phyloP scores from a whole-genome alignment of 1,140 invertebrate species.

The Macrotrachela quadricornifera region DNA sequence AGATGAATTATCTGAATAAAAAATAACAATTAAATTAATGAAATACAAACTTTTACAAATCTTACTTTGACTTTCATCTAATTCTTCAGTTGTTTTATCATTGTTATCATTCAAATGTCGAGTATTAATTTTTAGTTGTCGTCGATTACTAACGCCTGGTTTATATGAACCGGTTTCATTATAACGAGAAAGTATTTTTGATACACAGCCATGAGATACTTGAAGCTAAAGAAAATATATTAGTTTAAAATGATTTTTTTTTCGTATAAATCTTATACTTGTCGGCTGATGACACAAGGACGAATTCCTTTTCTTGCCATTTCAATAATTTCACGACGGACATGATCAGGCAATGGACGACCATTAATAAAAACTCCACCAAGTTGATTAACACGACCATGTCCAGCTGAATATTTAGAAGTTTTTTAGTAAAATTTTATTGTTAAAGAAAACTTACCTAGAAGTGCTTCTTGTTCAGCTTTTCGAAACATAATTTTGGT shows the following conservation, averaged over 20 bases:
- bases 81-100: too few species aligned
- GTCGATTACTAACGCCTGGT: constrained; percentile 5
- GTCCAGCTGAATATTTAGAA: background rate
- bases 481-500: too few species aligned
- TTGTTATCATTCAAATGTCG: constrained; percentile 11
- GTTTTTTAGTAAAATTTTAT: too few species aligned
- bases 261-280: constrained; percentile 41
- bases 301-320: constrained; percentile 68
- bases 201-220: constrained; percentile 77
- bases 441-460: too few species aligned
- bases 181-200: constrained; percentile 56
- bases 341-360: constrained; percentile 55
- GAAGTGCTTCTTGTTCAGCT: too few species aligned
- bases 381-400: constrained; percentile 71
- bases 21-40: too few species aligned
- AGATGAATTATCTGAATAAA: too few species aligned
- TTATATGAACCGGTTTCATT: constrained; percentile 20
- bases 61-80: too few species aligned
- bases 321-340: constrained; percentile 63
- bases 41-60: too few species aligned
- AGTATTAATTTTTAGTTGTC: constrained; percentile 47
- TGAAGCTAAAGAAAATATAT: background rate
- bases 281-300: constrained; percentile 77
- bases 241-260: background rate
- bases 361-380: constrained; percentile 79